These are phyloP conservation scores for Planiliza haematocheilus DNA, from an alignment of 2,113 vertebrate species.

Conservation along the genomic window DNA sequence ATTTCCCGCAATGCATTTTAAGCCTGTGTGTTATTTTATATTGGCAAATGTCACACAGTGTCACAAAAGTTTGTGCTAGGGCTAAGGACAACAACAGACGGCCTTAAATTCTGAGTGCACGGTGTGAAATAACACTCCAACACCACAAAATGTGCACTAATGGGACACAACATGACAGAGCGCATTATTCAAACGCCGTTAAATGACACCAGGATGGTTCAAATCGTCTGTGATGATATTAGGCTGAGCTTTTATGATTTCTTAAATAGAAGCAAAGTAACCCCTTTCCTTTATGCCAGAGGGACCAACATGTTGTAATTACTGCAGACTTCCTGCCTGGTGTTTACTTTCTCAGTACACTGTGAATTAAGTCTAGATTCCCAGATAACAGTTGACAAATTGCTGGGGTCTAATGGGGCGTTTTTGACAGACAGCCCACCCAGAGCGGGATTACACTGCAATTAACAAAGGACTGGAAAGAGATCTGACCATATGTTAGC, in stretches of 20 bases:
- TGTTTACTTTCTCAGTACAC: conserved; percentile 35
- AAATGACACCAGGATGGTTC: too few species aligned
- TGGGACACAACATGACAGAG: too few species aligned
- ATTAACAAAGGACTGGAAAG: conserved; percentile 28
- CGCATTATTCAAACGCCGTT: too few species aligned
- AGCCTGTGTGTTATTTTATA: too few species aligned
- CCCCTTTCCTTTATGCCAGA: background rate
- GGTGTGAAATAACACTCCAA: too few species aligned
- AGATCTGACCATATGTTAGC: background rate
- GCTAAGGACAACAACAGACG: too few species aligned
- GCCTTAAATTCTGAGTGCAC: too few species aligned
- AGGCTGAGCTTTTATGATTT: background rate
- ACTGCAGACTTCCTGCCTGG: conserved; percentile 9
- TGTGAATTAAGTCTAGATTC: conserved; percentile 28
- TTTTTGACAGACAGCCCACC: background rate
- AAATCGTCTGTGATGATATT: too few species aligned
- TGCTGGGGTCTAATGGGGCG: conserved; percentile 2
- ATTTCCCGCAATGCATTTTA: too few species aligned
- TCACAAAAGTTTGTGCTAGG: too few species aligned
- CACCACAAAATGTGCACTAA: too few species aligned
- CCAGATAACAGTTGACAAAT: conserved; percentile 16
- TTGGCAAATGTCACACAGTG: too few species aligned
- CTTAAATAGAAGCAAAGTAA: conserved; percentile 7
- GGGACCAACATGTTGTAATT: conserved; percentile 35
- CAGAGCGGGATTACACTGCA: conserved; percentile 7